A percentile compares a stretch with the other conserved stretches of the same genome.
These are phyloP conservation scores for Arrhamphus sclerolepis DNA, from an alignment of 2,797 vertebrate genomes.

Conservation along the genomic window DNA sequence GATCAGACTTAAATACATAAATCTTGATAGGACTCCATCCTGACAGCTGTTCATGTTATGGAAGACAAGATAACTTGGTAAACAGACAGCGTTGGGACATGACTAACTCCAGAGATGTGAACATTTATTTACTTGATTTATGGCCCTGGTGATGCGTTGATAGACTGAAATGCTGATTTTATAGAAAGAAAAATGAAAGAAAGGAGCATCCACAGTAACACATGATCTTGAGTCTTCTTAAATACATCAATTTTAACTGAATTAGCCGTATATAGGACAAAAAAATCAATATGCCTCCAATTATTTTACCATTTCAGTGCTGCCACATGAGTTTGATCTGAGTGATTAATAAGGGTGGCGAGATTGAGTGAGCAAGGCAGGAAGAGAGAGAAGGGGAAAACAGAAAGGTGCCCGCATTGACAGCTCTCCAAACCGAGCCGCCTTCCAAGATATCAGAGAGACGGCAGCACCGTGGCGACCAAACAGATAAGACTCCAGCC, in stretches of 20 bases:
- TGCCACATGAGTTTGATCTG: constrained; percentile 35
- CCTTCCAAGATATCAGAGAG: constrained; percentile 60
- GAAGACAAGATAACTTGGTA: constrained; percentile 27
- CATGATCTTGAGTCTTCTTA: constrained; percentile 12
- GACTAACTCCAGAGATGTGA: constrained; percentile 3
- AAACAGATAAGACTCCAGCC: constrained; percentile 62
- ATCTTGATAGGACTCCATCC: constrained; percentile 41
- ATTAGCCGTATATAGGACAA: constrained; percentile 2
- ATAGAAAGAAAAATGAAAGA: constrained; percentile 7
- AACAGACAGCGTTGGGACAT: constrained; percentile 19
- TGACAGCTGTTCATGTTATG: constrained; percentile 22
- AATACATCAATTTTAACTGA: constrained; percentile 11
- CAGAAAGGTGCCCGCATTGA: constrained; percentile 38
- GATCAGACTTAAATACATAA: constrained; percentile 33
- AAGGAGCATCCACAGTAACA: background rate
- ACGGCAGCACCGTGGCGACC: constrained; percentile 50
- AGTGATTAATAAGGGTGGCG: constrained; percentile 36
- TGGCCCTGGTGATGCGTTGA: constrained; percentile 6
- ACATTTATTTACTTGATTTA: constrained; percentile 25
- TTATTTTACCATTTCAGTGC: constrained; percentile 29
- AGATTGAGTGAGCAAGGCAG: constrained; percentile 11
- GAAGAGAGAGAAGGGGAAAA: constrained; percentile 4
- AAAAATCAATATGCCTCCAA: constrained; percentile 9
- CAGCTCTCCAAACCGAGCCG: constrained; percentile 51
- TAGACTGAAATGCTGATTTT: constrained; percentile 1